These are phyloP conservation scores for Syngnathus acus DNA, from an alignment of 2,797 vertebrate genomes.

Conservation along the genomic window DNA sequence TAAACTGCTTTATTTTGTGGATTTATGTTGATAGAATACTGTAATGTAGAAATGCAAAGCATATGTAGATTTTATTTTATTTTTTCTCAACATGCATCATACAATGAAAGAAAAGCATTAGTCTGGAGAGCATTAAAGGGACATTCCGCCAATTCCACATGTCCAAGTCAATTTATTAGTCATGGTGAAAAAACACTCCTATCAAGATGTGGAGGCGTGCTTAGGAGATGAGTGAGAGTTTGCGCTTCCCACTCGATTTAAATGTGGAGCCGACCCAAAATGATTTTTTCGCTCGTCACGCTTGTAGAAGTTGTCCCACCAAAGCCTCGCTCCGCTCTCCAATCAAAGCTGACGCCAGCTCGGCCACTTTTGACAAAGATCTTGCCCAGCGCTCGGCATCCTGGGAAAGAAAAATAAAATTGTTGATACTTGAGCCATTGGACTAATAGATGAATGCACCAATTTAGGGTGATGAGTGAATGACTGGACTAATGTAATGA, in stretches of 20 bases:
- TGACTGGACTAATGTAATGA: too few relatives aligned
- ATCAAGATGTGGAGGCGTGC: background rate
- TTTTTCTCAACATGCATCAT: background rate
- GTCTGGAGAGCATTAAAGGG: slow-evolving; percentile 11
- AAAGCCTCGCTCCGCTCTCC: slow-evolving; percentile 60
- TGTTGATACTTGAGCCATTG: too few relatives aligned
- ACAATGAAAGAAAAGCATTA: background rate
- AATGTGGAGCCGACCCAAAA: background rate
- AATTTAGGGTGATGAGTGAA: background rate
- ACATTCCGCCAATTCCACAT: slow-evolving; percentile 3
- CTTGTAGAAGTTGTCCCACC: slow-evolving; percentile 68
- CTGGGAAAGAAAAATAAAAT: slow-evolving; percentile 33
- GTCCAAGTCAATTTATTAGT: slow-evolving; percentile 2
- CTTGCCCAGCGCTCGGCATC: slow-evolving; percentile 54
- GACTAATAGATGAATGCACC: slow-evolving; percentile 9
- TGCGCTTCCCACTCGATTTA: background rate
- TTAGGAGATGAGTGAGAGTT: background rate
- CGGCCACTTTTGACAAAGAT: slow-evolving; percentile 48
- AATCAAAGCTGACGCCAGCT: slow-evolving; percentile 60
- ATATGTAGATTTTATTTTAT: background rate
- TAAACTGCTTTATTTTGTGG: too few relatives aligned
- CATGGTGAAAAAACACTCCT: background rate
- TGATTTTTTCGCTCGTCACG: slow-evolving; percentile 8
- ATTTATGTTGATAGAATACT: too few relatives aligned
- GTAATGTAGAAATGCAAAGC: background rate